A percentile compares a stretch with the other conserved stretches of the same genome.
Evolutionary conservation across 2,888 invertebrate species (phyloP).

Genomic region (Tipula vernalis): DNA sequence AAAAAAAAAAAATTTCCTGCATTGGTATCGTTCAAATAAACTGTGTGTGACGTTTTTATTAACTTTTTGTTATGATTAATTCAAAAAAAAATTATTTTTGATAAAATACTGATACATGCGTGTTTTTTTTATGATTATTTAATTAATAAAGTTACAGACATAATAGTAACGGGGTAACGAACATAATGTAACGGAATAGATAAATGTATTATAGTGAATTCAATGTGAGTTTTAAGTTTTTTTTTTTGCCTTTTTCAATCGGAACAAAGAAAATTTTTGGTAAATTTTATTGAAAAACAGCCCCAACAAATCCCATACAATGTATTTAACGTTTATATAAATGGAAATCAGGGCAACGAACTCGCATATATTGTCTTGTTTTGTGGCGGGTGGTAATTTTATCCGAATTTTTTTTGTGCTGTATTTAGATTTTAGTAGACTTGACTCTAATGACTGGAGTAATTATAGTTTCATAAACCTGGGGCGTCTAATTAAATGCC

Average conservation of each 20-base stretch:
- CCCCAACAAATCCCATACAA: not conserved
- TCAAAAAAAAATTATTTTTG: not conserved
- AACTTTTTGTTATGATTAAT: not conserved
- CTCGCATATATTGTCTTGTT: not conserved
- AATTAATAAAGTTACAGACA: not conserved
- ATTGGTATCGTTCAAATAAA: not conserved
- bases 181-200: not conserved
- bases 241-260: not conserved
- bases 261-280: not conserved
- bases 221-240: not conserved
- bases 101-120: not conserved
- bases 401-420: not conserved
- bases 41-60: not conserved
- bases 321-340: not conserved
- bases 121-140: not conserved
- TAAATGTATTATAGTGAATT: not conserved
- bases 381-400: not conserved
- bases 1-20: not conserved
- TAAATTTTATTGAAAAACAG: not conserved
- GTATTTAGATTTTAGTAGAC: not conserved
- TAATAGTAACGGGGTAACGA: not conserved
- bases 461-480: not conserved
- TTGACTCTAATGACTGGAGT: not conserved
- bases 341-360: not conserved
- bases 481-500: not conserved